Conservation (phyloP, 2,797 vertebrate genomes). For the Poeciliopsis turneri region DNA sequence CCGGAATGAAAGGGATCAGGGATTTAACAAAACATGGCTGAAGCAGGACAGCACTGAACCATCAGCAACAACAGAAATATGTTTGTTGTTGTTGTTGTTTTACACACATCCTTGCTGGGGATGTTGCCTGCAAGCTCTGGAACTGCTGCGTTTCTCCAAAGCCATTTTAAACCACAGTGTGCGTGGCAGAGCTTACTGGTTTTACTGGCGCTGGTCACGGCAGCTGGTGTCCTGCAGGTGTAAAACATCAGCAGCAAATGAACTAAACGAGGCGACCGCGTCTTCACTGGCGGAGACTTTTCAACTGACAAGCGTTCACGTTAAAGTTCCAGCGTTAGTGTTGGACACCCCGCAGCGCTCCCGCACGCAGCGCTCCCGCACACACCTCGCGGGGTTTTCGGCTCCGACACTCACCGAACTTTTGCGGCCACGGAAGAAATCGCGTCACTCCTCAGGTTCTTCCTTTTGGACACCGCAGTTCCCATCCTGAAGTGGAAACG, state of each 20-base stretch:
- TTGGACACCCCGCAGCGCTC: not conserved
- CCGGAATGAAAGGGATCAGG: not conserved
- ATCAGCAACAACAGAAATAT: not conserved
- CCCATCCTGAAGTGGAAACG: constrained; percentile 89
- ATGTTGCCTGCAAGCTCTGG: not conserved
- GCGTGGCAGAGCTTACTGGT: not conserved
- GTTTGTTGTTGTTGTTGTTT: not conserved
- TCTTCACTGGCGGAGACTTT: not conserved
- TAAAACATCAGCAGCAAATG: not conserved
- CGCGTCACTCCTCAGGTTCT: constrained; percentile 90
- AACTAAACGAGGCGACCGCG: not conserved
- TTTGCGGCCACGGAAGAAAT: constrained; percentile 95
- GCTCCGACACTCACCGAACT: constrained; percentile 88
- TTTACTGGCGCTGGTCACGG: not conserved
- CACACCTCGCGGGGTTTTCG: not conserved
- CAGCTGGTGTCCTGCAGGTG: not conserved
- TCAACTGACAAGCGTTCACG: not conserved
- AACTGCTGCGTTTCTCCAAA: not conserved
- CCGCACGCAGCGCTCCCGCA: not conserved
- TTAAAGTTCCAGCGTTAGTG: not conserved
- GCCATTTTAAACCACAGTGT: not conserved
- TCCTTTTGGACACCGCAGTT: constrained; percentile 93
- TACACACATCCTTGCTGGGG: not conserved
- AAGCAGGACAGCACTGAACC: not conserved
- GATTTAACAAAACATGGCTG: not conserved